phyloP scores from a whole-genome alignment of 1,140 invertebrate species.

The Drosophila mojavensis region DNA sequence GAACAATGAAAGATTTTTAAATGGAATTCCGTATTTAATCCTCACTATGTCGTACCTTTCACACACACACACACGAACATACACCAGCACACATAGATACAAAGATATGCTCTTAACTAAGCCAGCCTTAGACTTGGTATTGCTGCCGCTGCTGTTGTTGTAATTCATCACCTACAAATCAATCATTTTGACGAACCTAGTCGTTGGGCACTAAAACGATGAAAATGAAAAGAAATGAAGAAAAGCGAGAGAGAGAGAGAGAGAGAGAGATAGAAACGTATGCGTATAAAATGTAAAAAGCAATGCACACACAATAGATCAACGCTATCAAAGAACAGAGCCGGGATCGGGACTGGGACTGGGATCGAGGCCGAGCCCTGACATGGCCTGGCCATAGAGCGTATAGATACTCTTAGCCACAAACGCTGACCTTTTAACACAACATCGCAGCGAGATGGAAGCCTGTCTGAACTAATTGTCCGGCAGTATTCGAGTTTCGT shows the following conservation, averaged over 20 bases:
- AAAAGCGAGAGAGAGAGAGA: conserved; percentile 35
- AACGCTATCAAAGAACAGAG: conserved; percentile 74
- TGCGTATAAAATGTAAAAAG: conserved; percentile 75
- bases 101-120: conserved; percentile 55
- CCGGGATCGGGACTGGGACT: conserved; percentile 8
- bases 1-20: conserved; percentile 79
- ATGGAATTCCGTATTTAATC: conserved; percentile 80
- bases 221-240: conserved; percentile 28
- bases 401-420: conserved; percentile 38
- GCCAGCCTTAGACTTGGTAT: conserved; percentile 44
- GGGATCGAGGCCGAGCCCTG: conserved; percentile 1
- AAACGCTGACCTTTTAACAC: conserved; percentile 77
- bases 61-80: conserved; percentile 47
- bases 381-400: conserved; percentile 3
- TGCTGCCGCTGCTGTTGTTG: conserved; percentile 62
- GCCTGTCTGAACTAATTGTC: conserved; percentile 80
- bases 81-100: not conserved
- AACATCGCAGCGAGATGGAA: conserved; percentile 64
- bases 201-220: conserved; percentile 65
- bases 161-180: conserved; percentile 84
- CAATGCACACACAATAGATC: conserved; percentile 78
- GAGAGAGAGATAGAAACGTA: conserved; percentile 44
- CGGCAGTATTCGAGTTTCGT: conserved; percentile 48
- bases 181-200: conserved; percentile 83
- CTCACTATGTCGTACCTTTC: conserved; percentile 74